These are phyloP conservation scores for Sinocyclocheilus anophthalmus DNA, from an alignment of 2,113 vertebrate species.

Conservation along the genomic window DNA sequence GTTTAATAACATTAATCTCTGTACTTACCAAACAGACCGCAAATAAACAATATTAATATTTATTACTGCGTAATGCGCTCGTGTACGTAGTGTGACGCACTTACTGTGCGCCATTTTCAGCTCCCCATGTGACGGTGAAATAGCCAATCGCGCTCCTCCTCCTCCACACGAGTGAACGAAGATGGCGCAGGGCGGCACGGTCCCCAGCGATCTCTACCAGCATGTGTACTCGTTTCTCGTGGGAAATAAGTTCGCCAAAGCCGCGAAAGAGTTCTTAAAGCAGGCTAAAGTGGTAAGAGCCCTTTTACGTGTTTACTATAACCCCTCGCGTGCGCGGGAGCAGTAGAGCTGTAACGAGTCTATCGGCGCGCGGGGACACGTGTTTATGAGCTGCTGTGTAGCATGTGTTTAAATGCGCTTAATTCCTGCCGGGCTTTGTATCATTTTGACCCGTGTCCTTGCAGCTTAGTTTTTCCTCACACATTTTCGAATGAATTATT, in stretches of 20 bases:
- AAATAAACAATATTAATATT: neutral
- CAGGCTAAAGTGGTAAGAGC: conserved; percentile 77
- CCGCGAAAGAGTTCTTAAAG: conserved; percentile 74
- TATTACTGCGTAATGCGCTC: neutral
- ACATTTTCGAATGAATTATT: neutral
- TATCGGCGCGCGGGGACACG: conserved; percentile 18
- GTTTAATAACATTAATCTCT: no score
- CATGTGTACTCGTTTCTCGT: conserved; percentile 77
- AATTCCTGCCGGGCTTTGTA: neutral
- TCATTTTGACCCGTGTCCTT: neutral
- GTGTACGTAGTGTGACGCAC: conserved; percentile 29
- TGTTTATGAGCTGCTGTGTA: neutral
- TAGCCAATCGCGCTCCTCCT: conserved; percentile 7
- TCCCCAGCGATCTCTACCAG: conserved; percentile 78
- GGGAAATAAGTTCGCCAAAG: conserved; percentile 80
- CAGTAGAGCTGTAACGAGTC: neutral
- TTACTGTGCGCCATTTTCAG: conserved; percentile 54
- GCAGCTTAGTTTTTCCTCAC: neutral
- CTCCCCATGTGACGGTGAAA: neutral
- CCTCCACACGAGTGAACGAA: conserved; percentile 65
- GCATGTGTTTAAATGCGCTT: neutral
- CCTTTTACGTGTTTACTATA: neutral
- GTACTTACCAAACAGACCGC: no score
- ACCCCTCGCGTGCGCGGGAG: neutral
- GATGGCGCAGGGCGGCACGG: conserved; percentile 74